Conservation (phyloP, 2,888 invertebrate genomes). For the Nomada ruficornis region DNA sequence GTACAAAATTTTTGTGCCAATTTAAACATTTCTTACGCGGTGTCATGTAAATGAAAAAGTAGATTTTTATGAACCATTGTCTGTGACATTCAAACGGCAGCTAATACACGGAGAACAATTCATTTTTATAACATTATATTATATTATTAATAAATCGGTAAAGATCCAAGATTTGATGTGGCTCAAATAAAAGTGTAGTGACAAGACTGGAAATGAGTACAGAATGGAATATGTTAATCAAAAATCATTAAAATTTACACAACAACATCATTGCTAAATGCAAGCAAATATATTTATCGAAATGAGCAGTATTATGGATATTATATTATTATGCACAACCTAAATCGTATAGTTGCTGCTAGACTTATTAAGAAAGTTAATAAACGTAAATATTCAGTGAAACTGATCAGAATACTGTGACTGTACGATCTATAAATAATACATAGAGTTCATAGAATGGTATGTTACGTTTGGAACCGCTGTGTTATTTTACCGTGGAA, state of each 20-base stretch:
- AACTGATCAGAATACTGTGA: slow-evolving; percentile 1
- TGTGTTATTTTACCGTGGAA: slow-evolving; percentile 6
- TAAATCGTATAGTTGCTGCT: background rate
- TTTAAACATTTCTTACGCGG: slow-evolving; percentile 28
- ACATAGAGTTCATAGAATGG: slow-evolving; percentile 31
- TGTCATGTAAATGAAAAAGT: slow-evolving; percentile 42
- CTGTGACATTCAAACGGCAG: background rate
- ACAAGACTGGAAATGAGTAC: slow-evolving; percentile 19
- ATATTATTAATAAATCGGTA: slow-evolving; percentile 21
- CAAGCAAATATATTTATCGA: background rate
- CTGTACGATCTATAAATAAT: slow-evolving; percentile 42
- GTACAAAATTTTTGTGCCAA: slow-evolving; percentile 50
- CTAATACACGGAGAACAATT: slow-evolving; percentile 10
- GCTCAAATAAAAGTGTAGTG: slow-evolving; percentile 19
- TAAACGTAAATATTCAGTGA: slow-evolving; percentile 14
- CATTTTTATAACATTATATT: slow-evolving; percentile 24
- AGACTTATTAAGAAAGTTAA: background rate
- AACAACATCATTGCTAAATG: background rate
- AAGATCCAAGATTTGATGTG: slow-evolving; percentile 16
- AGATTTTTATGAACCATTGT: background rate
- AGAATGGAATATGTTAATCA: slow-evolving; percentile 15
- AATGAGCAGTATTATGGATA: slow-evolving; percentile 26
- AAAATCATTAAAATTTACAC: slow-evolving; percentile 15
- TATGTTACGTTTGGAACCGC: slow-evolving; percentile 36
- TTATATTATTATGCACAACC: background rate